These are phyloP conservation scores for Sylvietta virens DNA, from an alignment of 2,113 vertebrate genomes.

Conservation along the genomic window DNA sequence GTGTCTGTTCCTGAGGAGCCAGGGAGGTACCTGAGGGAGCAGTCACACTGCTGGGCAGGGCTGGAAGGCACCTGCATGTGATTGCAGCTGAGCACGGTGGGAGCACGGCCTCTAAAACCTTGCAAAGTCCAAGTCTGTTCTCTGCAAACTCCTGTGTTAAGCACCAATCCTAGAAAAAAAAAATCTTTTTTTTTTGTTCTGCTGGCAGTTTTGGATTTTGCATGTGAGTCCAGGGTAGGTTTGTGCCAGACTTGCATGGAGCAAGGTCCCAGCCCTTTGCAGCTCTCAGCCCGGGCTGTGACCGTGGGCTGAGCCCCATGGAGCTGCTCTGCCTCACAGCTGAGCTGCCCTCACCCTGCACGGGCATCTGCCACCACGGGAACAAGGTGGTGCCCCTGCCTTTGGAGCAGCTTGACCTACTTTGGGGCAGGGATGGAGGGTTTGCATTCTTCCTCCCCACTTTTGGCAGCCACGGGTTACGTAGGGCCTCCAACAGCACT, in stretches of 20 bases:
- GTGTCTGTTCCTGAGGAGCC: fast-evolving
- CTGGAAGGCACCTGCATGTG: background rate
- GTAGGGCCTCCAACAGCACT: conserved; percentile 1
- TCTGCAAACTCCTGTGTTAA: background rate
- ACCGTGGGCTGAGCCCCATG: background rate
- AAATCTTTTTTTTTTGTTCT: background rate
- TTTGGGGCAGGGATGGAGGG: background rate
- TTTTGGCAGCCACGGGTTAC: background rate
- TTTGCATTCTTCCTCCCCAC: background rate
- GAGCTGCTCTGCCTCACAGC: background rate
- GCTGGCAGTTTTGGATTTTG: background rate
- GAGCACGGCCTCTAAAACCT: background rate
- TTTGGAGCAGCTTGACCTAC: background rate
- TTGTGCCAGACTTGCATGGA: background rate
- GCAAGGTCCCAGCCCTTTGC: background rate
- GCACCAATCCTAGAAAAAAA: background rate
- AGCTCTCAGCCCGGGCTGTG: background rate
- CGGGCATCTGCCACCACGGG: background rate
- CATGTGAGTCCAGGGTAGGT: background rate
- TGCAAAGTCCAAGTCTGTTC: no score
- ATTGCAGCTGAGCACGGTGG: background rate
- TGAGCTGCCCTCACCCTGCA: background rate
- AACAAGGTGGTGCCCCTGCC: fast-evolving
- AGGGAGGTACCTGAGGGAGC: background rate
- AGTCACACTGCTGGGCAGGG: background rate